Evolutionary conservation across 2,797 vertebrate species (phyloP).

Genomic region (Platyrinchus mystaceus): DNA sequence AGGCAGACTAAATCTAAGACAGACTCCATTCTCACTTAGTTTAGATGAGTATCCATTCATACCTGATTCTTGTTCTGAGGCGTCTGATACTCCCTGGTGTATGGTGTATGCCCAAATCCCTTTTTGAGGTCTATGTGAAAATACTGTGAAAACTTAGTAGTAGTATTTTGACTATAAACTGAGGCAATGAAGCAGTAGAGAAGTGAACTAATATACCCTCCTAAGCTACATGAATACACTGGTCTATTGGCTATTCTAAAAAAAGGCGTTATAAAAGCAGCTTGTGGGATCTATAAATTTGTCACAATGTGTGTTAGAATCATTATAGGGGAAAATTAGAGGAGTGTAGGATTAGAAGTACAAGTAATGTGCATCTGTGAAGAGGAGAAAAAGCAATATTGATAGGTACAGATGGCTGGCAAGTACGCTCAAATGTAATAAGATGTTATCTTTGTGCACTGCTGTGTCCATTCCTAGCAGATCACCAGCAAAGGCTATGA

Average conservation of each 20-base stretch:
- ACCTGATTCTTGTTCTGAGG: not conserved
- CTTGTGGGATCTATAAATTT: not conserved
- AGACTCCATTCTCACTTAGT: not conserved
- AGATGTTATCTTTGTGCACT: constrained; percentile 26
- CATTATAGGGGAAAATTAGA: not conserved
- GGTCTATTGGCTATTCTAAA: not conserved
- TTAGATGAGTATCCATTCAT: not conserved
- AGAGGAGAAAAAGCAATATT: not conserved
- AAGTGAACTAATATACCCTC: not conserved
- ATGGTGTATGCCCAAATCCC: not conserved
- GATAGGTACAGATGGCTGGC: constrained; percentile 36
- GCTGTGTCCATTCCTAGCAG: constrained; percentile 6
- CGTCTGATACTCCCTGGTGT: not conserved
- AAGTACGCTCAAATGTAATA: constrained; percentile 15
- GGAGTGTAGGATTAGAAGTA: not conserved
- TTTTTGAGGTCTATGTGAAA: not conserved
- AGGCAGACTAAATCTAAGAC: not conserved
- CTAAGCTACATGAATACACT: not conserved
- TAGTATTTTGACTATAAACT: not conserved
- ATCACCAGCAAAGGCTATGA: not conserved
- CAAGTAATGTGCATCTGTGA: not conserved
- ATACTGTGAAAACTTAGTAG: not conserved
- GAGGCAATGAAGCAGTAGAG: not conserved
- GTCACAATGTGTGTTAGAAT: not conserved
- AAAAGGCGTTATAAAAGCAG: not conserved